Base-by-base conservation (phyloP, 2,797 vertebrate genomes). In the Mallotus villosus region DNA sequence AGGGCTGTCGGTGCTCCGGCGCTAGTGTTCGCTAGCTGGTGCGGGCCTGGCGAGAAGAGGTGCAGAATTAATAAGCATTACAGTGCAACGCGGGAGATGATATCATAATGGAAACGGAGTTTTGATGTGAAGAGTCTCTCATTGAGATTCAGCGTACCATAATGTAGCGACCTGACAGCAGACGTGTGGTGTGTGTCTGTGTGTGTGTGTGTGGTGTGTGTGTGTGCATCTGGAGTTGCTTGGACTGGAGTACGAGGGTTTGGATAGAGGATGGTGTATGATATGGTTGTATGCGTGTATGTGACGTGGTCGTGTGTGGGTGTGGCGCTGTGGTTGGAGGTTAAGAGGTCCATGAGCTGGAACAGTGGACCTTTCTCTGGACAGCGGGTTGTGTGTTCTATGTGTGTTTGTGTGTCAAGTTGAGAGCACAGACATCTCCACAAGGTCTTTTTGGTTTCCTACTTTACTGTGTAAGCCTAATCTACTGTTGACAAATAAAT, bases 21-120 rank as follows among this genome's bases (percentile, higher is more conserved):
- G 92, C 92, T 92, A 93, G 88, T 93, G 92, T 92, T 93, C 92
- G 94, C 92, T 94, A 94, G 94, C 94, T 87, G 88, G 17, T 92
- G 72, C 87, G 87, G 90, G 92, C 93, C 92, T 90, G 91, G 91
- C 91, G 91, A 93, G 92, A 90, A 93, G 93, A 93, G 93, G 92
- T 90, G 92, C 92, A 90, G 93, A 94, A 95, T 95, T 95, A 95
- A 95, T 94, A 94, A 95, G 94, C 93, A 92, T 94, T 93, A 92
- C 88, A 88, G 93, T 91, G 92, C 86, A 81, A 92, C 91, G 92
- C 91, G 89, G 87, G 92, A 93, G 92, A 94, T 91, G 93, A 91
- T 94, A 91, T 93, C 93, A 92, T 93, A 93, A 94, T 93, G 91
- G 91, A 92, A 87, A 90, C 88, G 85, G 92, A 94, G 64, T 92